These are phyloP conservation scores for Stenurella melanura DNA, from an alignment of 2,888 invertebrate genomes.

Conservation along the genomic window DNA sequence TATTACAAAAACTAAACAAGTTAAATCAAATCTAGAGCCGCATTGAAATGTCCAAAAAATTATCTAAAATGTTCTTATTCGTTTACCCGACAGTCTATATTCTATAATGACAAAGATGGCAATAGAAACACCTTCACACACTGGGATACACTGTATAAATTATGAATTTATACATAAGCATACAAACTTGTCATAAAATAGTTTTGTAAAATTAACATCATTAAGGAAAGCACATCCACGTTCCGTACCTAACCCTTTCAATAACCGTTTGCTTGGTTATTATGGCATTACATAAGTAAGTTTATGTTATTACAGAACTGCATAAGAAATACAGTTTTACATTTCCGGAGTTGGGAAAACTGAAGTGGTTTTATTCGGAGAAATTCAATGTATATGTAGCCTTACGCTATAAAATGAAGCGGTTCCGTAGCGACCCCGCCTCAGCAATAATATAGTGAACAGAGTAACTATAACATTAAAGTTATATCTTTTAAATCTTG, in stretches of 20 bases:
- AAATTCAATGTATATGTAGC: slow-evolving; percentile 45
- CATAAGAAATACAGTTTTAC: slow-evolving; percentile 62
- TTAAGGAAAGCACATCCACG: neutral
- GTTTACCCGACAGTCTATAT: no score
- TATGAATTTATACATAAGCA: no score
- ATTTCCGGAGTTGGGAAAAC: slow-evolving; percentile 46
- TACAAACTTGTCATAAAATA: no score
- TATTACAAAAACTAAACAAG: no score
- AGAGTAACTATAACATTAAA: slow-evolving; percentile 27
- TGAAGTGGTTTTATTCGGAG: slow-evolving; percentile 46
- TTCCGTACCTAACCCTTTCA: slow-evolving; percentile 43
- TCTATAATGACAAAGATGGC: no score
- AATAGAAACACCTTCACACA: no score
- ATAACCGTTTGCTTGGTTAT: slow-evolving; percentile 54
- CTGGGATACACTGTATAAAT: no score
- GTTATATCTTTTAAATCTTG: slow-evolving; percentile 24
- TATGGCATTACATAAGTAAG: slow-evolving; percentile 54
- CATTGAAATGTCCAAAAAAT: no score
- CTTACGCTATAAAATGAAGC: slow-evolving; percentile 43
- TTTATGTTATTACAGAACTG: slow-evolving; percentile 55
- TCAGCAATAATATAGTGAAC: slow-evolving; percentile 35
- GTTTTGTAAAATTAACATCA: neutral
- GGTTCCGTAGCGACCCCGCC: slow-evolving; percentile 14
- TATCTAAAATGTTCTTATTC: no score
- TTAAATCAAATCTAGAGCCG: no score